Conservation (phyloP, 1,140 invertebrate species). For the Diploscapter pachys region DNA sequence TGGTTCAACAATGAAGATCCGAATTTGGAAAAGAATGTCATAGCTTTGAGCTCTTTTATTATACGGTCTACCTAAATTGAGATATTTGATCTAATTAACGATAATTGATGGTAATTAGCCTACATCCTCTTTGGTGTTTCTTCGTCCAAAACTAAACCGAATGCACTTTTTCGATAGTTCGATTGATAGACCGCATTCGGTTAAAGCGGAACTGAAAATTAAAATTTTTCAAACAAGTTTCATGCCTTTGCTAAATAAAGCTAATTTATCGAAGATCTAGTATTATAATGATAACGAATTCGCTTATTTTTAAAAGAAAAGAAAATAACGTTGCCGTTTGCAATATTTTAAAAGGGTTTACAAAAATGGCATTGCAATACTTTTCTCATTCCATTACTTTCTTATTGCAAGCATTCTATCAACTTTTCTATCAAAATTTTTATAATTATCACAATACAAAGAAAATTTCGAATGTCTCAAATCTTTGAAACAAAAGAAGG, state of each 20-base stretch:
- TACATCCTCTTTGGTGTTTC: constrained; percentile 9
- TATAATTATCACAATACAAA: no score
- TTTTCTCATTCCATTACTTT: no score
- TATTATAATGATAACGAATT: no score
- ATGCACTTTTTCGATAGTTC: constrained; percentile 28
- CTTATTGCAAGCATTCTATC: no score
- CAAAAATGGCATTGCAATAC: no score
- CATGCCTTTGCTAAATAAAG: no score
- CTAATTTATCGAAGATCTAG: no score
- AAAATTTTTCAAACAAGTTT: no score
- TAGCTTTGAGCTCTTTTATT: constrained; percentile 14
- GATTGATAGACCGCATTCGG: constrained; percentile 14
- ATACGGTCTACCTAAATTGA: constrained; percentile 10
- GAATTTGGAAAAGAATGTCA: constrained; percentile 13
- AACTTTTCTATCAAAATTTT: no score
- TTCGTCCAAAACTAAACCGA: constrained; percentile 32
- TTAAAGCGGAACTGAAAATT: constrained; percentile 17
- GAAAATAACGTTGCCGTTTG: constrained; percentile 18
- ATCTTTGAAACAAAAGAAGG: no score
- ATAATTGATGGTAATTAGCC: background rate
- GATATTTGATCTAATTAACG: background rate
- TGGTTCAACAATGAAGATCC: constrained; percentile 1
- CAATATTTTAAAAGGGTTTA: background rate
- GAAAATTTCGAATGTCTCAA: no score
- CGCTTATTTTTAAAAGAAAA: constrained; percentile 1